Percentiles rank a stretch among this genome's conserved stretches.
Evolutionary conservation across 2,113 vertebrate genomes (phyloP).

Genomic region (Xenopus borealis): DNA sequence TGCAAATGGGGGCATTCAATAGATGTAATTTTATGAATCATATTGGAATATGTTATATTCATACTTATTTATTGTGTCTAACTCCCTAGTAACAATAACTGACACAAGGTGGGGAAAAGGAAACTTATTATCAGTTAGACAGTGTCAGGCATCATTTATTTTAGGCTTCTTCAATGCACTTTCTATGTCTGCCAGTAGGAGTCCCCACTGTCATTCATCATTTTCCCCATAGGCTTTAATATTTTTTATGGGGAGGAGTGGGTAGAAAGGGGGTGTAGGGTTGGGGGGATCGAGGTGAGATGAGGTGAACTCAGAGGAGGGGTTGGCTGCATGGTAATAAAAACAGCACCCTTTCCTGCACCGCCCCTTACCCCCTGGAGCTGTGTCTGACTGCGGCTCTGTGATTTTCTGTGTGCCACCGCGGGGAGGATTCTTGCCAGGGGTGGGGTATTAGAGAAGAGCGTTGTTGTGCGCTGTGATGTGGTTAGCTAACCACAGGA

Average conservation of each 20-base stretch:
- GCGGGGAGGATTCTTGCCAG: constrained; percentile 24
- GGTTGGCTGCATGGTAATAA: constrained; percentile 32
- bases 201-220: constrained; percentile 28
- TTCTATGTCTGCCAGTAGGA: constrained; percentile 17
- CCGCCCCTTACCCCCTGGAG: constrained; percentile 37
- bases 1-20: too few relatives aligned
- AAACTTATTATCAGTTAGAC: too few relatives aligned
- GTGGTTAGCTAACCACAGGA: constrained; percentile 39
- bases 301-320: constrained; percentile 37
- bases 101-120: too few relatives aligned
- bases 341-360: constrained; percentile 36
- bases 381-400: constrained; percentile 31
- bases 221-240: constrained; percentile 19
- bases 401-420: constrained; percentile 40
- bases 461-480: constrained; percentile 27
- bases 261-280: constrained; percentile 10
- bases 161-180: neutral
- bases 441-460: constrained; percentile 20
- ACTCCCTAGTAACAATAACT: too few relatives aligned
- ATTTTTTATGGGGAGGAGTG: constrained; percentile 26
- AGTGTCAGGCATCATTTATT: neutral
- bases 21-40: too few relatives aligned
- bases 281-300: constrained; percentile 36
- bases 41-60: too few relatives aligned
- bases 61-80: too few relatives aligned